These are phyloP conservation scores for Sandelia bainsii DNA, from an alignment of 2,797 vertebrate species.

Conservation along the genomic window DNA sequence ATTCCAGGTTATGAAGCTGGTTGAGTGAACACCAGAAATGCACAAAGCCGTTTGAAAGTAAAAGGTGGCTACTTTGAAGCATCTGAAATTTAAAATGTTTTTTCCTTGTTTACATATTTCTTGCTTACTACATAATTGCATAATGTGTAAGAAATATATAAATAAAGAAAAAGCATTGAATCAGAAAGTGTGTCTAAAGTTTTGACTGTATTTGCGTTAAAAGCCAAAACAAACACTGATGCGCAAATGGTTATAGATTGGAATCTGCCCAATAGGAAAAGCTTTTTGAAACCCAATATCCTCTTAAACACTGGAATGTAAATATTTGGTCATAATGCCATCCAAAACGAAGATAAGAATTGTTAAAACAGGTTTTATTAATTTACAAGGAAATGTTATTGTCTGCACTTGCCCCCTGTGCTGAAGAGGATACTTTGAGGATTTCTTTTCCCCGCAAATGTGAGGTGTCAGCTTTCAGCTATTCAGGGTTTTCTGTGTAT, in stretches of 20 bases:
- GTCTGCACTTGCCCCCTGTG: conserved; percentile 84
- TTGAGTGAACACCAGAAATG: too few species aligned
- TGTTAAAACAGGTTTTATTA: conserved; percentile 92
- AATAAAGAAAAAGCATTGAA: background rate
- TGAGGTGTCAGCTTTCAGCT: conserved; percentile 91
- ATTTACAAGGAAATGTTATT: conserved; percentile 91
- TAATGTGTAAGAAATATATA: background rate
- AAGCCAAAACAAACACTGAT: conserved; percentile 75
- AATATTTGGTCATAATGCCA: conserved; percentile 95
- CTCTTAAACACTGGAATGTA: conserved; percentile 96
- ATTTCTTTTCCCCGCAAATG: conserved; percentile 88
- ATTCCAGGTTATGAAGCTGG: too few species aligned
- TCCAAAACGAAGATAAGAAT: conserved; percentile 93
- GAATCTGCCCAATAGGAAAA: conserved; percentile 83
- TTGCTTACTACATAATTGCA: background rate
- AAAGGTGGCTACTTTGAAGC: background rate
- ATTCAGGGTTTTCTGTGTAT: conserved; percentile 86
- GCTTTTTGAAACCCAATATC: conserved; percentile 92
- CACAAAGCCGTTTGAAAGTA: too few species aligned
- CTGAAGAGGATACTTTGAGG: conserved; percentile 89
- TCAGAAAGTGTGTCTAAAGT: background rate
- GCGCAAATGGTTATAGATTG: conserved; percentile 87
- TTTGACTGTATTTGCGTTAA: conserved; percentile 49
- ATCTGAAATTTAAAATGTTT: background rate
- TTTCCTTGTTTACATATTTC: background rate